Percentiles rank a stretch among this genome's conserved stretches.
phyloP scores from a whole-genome alignment of 2,797 vertebrate genomes.

The Acomys russatus region DNA sequence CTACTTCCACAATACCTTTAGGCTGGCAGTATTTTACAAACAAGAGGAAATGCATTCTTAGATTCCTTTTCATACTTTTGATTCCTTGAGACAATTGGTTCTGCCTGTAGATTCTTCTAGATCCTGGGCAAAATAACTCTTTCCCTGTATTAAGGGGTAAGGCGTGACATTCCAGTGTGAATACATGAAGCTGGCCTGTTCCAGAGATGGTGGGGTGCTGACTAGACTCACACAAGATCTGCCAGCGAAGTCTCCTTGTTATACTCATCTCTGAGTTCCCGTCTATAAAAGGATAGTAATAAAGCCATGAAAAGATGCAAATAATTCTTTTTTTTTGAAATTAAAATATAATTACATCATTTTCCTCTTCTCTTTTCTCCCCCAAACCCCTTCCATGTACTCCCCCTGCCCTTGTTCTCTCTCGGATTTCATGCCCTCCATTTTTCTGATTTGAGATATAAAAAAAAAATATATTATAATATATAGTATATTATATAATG shows the following conservation, averaged over 20 bases:
- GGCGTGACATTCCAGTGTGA: neutral
- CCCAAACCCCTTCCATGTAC: too few species aligned
- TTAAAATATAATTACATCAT: neutral
- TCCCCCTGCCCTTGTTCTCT: too few species aligned
- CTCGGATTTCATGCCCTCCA: neutral
- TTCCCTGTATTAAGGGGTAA: neutral
- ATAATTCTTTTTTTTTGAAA: neutral
- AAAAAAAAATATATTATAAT: too few species aligned
- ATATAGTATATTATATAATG: too few species aligned
- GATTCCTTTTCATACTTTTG: neutral
- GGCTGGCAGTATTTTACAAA: neutral
- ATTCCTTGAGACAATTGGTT: conserved; percentile 6
- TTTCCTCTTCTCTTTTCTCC: too few species aligned
- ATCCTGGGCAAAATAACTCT: neutral
- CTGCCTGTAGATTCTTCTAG: neutral
- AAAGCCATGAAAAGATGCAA: neutral
- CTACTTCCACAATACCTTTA: neutral
- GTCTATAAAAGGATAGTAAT: neutral
- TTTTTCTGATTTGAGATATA: neutral
- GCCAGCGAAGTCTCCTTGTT: neutral
- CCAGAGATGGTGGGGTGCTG: neutral
- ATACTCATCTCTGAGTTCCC: neutral
- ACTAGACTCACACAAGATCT: neutral
- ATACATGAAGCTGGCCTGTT: neutral
- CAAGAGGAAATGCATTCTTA: neutral